Base-by-base conservation (phyloP, 2,888 invertebrate genomes). In the Melikaiella ostensackeni region DNA sequence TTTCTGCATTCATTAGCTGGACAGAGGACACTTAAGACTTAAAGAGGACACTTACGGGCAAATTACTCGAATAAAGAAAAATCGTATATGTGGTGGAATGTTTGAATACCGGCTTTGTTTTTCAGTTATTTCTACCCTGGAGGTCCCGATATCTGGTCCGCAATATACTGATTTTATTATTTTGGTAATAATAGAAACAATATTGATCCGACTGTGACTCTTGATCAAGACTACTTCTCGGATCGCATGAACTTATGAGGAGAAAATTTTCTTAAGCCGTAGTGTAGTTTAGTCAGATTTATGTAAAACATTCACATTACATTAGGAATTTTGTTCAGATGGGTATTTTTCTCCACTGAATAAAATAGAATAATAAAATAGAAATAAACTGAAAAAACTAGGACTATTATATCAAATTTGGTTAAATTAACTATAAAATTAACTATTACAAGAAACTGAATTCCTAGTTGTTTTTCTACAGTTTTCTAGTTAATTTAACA, bases 101-200 rank as follows among this genome's bases (percentile, higher is more conserved):
- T 46, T 30, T 70, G 50, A 70, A 70, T 70, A 70, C n/a, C 5
- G 64, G n/a, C 70, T 70, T 70, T 70, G 50, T 70, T 33, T 50
- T 50, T 42, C 21, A 64, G 19, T 42, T n/a, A 33, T 16, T 38
- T 63, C 21, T 13, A 21, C 21, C 16, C 42, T 42, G 63, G 21
- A 3, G 63, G 38, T 11, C 50, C 6, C n/a, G 11, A 4, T 50
- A 27, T 50, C 21, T 70, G n/a, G 2, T 50, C 70, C n/a, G 11
- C 4, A 70, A 55, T 55, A 55, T 33, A n/a, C n/a, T 21, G 21
- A 55, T 55, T 55, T 21, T 9, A 50, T 9, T n/a, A n/a, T 50
- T n/a, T 19, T 19, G 66, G 66, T 42, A 66, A 46, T 42, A 21
- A 46, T 27, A 42, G 19, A 3, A 66, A 66, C 24, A 66, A 66